Conservation (phyloP, 1,140 invertebrate genomes). For the Pinna nobilis region DNA sequence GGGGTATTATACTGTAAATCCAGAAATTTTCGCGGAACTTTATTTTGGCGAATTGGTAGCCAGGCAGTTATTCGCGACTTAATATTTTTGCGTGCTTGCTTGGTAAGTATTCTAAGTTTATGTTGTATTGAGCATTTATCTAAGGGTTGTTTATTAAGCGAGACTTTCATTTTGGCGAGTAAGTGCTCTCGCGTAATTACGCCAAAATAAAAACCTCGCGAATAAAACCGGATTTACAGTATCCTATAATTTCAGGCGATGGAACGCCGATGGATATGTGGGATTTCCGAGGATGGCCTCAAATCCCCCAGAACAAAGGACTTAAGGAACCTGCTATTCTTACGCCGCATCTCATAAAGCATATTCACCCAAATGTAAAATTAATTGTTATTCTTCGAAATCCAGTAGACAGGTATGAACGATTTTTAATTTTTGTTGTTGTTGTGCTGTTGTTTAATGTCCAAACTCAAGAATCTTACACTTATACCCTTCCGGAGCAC, state of each 20-base stretch:
- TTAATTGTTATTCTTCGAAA: slow-evolving; percentile 57
- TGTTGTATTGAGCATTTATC: too few relatives aligned
- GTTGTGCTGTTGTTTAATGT: neutral
- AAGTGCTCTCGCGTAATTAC: too few relatives aligned
- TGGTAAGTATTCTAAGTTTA: too few relatives aligned
- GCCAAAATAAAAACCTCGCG: too few relatives aligned
- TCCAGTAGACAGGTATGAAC: slow-evolving; percentile 55
- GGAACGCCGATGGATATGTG: slow-evolving; percentile 63
- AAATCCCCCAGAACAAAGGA: slow-evolving; percentile 53
- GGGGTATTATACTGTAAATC: too few relatives aligned
- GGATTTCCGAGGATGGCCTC: slow-evolving; percentile 60
- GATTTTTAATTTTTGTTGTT: neutral
- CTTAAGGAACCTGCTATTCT: slow-evolving; percentile 36
- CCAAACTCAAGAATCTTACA: neutral
- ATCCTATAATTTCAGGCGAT: slow-evolving; percentile 59
- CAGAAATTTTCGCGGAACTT: too few relatives aligned
- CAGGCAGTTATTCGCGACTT: neutral
- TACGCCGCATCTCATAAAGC: slow-evolving; percentile 52
- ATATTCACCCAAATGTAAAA: slow-evolving; percentile 49
- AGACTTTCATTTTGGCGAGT: too few relatives aligned
- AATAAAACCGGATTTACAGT: too few relatives aligned
- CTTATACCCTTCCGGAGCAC: too few relatives aligned
- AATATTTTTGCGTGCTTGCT: too few relatives aligned
- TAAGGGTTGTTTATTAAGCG: too few relatives aligned
- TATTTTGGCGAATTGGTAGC: too few relatives aligned